A percentile compares a stretch with the other conserved stretches of the same genome.
phyloP scores from a whole-genome alignment of 2,113 vertebrate genomes.

The Sisor rabdophorus region DNA sequence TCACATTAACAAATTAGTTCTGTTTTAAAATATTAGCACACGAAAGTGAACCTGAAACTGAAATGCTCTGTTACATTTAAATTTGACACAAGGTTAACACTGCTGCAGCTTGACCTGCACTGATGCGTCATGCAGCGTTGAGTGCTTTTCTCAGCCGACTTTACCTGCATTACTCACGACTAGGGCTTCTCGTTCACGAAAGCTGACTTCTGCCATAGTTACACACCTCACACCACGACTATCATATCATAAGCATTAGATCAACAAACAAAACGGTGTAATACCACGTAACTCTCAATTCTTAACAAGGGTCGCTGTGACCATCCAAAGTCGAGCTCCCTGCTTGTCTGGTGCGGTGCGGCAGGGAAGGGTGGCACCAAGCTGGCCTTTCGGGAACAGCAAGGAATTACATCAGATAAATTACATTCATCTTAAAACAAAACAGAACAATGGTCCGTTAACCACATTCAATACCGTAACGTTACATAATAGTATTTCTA shows the following conservation, averaged over 20 bases:
- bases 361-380: constrained; percentile 17
- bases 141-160: constrained; percentile 16
- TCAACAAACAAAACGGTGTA: constrained; percentile 21
- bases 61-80: constrained; percentile 38
- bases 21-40: constrained; percentile 56
- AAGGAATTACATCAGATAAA: constrained; percentile 64
- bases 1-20: constrained; percentile 57
- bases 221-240: constrained; percentile 32
- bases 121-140: constrained; percentile 48
- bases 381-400: constrained; percentile 46
- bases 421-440: constrained; percentile 68
- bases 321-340: constrained; percentile 9
- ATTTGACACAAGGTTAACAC: constrained; percentile 53
- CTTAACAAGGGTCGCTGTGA: not conserved
- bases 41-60: constrained; percentile 50
- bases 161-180: constrained; percentile 22
- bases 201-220: constrained; percentile 2
- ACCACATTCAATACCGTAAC: constrained; percentile 39
- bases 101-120: constrained; percentile 51
- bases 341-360: constrained; percentile 6
- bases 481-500: constrained; percentile 41
- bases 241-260: constrained; percentile 28
- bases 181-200: constrained; percentile 17
- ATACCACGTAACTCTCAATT: constrained; percentile 9
- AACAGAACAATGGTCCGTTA: constrained; percentile 54